A percentile compares a stretch with the other conserved stretches of the same genome.
Evolutionary conservation across 2,113 vertebrate species (phyloP).

Genomic region (rabbit (Oryctolagus cuniculus)): mOryCun1.1 NC_091433.1:136106001-136106500

Average conservation of each 20-base stretch:
- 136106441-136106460: conserved; percentile 74
- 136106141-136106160: conserved; percentile 66
- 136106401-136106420: conserved; percentile 75
- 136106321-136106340: conserved; percentile 80
- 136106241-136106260: conserved; percentile 68
- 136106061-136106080: conserved; percentile 84
- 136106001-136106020: conserved; percentile 88
- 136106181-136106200: conserved; percentile 83
- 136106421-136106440: conserved; percentile 83
- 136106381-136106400: conserved; percentile 83
- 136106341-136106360: conserved; percentile 82
- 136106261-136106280: conserved; percentile 13
- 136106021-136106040: conserved; percentile 83
- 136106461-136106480: conserved; percentile 76
- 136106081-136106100: conserved; percentile 62
- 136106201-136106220: conserved; percentile 78
- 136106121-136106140: conserved; percentile 63
- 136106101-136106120: not conserved
- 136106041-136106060: conserved; percentile 75
- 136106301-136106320: conserved; percentile 67
- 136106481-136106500: conserved; percentile 67
- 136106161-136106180: conserved; percentile 83
- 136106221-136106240: conserved; percentile 69
- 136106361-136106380: conserved; percentile 85
- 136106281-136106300: conserved; percentile 39